Percentiles rank a stretch among this genome's conserved stretches.
Conservation (phyloP, 2,888 invertebrate species). For the Cremastobaeus sp. region DNA sequence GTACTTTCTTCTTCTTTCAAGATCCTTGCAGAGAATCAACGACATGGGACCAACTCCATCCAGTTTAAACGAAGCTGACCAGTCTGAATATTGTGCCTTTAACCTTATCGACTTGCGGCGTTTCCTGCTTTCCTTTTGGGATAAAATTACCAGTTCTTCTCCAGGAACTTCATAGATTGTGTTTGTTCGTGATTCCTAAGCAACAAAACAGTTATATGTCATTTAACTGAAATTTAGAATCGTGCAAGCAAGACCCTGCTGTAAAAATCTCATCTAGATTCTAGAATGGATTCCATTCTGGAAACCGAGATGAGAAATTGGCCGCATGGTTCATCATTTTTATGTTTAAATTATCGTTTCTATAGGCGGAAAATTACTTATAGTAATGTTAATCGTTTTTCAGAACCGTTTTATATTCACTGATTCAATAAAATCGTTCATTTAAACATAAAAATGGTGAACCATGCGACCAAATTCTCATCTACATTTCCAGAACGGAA, state of each 20-base stretch:
- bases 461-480: too few species aligned
- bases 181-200: slow-evolving; percentile 83
- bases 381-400: neutral
- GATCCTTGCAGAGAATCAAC: slow-evolving; percentile 85
- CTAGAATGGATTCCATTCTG: too few species aligned
- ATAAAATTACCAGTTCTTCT: slow-evolving; percentile 86
- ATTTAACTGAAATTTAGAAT: too few species aligned
- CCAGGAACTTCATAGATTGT: slow-evolving; percentile 81
- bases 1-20: slow-evolving; percentile 86
- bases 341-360: neutral
- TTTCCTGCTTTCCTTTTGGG: slow-evolving; percentile 80
- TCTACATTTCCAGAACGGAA: too few species aligned
- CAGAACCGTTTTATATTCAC: neutral
- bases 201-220: neutral
- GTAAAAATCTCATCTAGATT: too few species aligned
- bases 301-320: too few species aligned
- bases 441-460: too few species aligned
- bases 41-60: slow-evolving; percentile 88
- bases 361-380: neutral
- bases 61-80: slow-evolving; percentile 83
- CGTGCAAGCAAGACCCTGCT: too few species aligned
- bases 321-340: neutral
- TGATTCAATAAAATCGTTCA: too few species aligned
- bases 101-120: slow-evolving; percentile 79
- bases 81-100: slow-evolving; percentile 82